Percentiles rank a stretch among this genome's conserved stretches.
Conservation (phyloP, 1,140 invertebrate genomes). For the Sarcophaga bullata region DNA sequence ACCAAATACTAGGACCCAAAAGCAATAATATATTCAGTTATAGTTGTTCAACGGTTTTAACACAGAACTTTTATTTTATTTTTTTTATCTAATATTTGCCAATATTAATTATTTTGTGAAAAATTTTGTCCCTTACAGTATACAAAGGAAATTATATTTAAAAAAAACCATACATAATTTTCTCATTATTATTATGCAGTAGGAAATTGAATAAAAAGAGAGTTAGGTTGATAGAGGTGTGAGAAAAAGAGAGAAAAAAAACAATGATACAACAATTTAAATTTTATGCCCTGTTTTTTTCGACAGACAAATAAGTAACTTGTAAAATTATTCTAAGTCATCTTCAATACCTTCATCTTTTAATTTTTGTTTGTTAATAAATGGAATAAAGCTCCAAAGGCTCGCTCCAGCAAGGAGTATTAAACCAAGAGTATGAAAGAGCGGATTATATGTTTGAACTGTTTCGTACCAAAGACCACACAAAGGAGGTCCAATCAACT, state of each 20-base stretch:
- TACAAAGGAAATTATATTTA: too few relatives aligned
- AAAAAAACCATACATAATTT: too few relatives aligned
- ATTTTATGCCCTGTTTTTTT: constrained; percentile 13
- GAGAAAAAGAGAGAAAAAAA: not conserved
- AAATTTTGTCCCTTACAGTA: too few relatives aligned
- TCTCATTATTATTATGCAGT: not conserved
- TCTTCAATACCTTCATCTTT: constrained; percentile 50
- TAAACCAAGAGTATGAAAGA: constrained; percentile 78
- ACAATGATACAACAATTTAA: not conserved
- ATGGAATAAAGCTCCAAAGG: constrained; percentile 79
- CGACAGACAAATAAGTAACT: not conserved
- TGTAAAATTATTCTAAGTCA: constrained; percentile 34
- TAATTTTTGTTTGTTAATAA: constrained; percentile 67
- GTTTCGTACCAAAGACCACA: constrained; percentile 76
- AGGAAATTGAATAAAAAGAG: not conserved
- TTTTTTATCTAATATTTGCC: too few relatives aligned
- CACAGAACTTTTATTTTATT: too few relatives aligned
- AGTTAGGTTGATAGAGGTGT: not conserved
- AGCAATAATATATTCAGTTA: too few relatives aligned
- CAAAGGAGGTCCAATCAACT: constrained; percentile 81
- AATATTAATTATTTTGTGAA: too few relatives aligned
- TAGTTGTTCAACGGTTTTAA: too few relatives aligned
- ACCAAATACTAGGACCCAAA: too few relatives aligned
- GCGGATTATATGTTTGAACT: constrained; percentile 73
- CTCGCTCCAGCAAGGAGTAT: constrained; percentile 77